A percentile compares a stretch with the other conserved stretches of the same genome.
phyloP scores from a whole-genome alignment of 1,140 invertebrate genomes.

The Teleopsis dalmanni region DNA sequence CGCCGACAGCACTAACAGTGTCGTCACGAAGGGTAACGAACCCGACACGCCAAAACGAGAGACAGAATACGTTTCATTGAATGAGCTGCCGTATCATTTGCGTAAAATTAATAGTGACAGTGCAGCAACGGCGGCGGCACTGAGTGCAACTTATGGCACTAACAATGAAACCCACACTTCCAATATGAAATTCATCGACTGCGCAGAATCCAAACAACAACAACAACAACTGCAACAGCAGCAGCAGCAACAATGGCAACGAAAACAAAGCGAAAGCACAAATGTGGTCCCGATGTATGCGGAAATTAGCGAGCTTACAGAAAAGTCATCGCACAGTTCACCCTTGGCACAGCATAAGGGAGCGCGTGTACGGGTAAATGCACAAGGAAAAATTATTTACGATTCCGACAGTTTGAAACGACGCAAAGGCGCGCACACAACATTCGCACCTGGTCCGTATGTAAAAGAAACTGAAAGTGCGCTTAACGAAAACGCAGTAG shows the following conservation, averaged over 20 bases:
- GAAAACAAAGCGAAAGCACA: conserved; percentile 4
- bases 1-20: not conserved
- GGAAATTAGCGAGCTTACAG: conserved; percentile 38
- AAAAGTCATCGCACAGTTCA: conserved; percentile 28
- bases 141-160: conserved; percentile 4
- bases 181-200: conserved; percentile 15
- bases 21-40: not conserved
- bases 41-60: conserved; percentile 39
- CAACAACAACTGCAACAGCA: not conserved
- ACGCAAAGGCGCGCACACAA: conserved; percentile 72
- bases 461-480: conserved; percentile 56
- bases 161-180: not conserved
- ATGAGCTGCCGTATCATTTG: conserved; percentile 63
- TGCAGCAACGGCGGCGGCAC: not conserved
- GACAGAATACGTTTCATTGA: conserved; percentile 72
- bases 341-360: conserved; percentile 48
- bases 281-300: conserved; percentile 34
- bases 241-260: not conserved
- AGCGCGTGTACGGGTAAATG: conserved; percentile 75
- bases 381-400: conserved; percentile 83
- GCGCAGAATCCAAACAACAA: conserved; percentile 21
- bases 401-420: conserved; percentile 79
- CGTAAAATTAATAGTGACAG: conserved; percentile 18
- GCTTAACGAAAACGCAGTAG: conserved; percentile 7
- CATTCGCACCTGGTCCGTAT: conserved; percentile 74